A percentile compares a stretch with the other conserved stretches of the same genome.
Evolutionary conservation across 2,113 vertebrate species (phyloP).

Genomic region (Fregetta grallaria): DNA sequence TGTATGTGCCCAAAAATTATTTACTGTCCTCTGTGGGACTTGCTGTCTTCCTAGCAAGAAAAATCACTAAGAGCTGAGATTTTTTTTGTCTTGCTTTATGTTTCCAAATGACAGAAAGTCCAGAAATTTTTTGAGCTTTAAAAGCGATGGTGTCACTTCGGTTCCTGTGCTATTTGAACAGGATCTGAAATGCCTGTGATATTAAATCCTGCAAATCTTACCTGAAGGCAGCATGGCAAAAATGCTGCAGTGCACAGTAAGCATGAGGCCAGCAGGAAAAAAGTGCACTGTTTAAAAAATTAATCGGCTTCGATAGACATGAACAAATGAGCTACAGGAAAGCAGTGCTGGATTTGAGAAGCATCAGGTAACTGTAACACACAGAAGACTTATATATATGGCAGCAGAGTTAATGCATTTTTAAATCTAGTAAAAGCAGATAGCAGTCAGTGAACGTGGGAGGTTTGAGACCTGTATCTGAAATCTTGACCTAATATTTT

Average conservation of each 20-base stretch:
- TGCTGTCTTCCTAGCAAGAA: background rate
- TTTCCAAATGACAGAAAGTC: background rate
- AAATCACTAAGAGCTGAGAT: background rate
- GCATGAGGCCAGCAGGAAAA: background rate
- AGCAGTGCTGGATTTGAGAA: background rate
- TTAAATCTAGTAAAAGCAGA: background rate
- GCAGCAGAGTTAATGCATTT: background rate
- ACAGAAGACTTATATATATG: background rate
- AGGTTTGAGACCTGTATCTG: background rate
- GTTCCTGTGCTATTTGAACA: background rate
- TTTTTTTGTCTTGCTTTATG: background rate
- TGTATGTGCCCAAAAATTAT: background rate
- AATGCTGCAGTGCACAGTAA: background rate
- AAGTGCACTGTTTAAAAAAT: background rate
- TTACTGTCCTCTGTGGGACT: background rate
- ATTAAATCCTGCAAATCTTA: constrained; percentile 22
- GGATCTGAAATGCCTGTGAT: background rate
- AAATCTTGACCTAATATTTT: background rate
- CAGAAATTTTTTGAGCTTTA: background rate
- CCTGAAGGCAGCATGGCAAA: background rate
- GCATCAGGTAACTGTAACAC: background rate
- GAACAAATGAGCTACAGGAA: background rate
- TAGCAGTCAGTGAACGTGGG: background rate
- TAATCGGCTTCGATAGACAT: background rate
- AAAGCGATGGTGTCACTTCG: background rate